These are phyloP conservation scores for Harpegnathos saltator DNA, from an alignment of 1,140 invertebrate species.

Conservation along the genomic window DNA sequence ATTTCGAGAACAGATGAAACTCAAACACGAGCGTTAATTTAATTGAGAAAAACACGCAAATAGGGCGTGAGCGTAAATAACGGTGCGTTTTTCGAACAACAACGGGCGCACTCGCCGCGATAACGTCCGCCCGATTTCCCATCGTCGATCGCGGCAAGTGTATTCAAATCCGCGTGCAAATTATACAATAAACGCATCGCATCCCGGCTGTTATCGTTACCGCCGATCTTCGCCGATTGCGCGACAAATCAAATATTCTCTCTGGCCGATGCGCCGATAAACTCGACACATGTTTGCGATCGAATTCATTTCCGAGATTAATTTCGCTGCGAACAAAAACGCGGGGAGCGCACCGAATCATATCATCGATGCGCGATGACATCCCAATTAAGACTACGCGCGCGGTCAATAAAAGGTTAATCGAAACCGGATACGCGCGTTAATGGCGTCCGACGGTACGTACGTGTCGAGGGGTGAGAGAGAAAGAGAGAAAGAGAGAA, in stretches of 20 bases:
- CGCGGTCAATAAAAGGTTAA: conserved; percentile 71
- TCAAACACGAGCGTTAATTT: conserved; percentile 50
- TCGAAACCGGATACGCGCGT: conserved; percentile 49
- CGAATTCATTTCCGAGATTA: conserved; percentile 72
- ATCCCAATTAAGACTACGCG: conserved; percentile 65
- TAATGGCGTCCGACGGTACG: conserved; percentile 1
- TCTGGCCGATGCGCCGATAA: conserved; percentile 59
- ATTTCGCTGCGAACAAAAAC: conserved; percentile 60
- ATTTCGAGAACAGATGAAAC: conserved; percentile 53
- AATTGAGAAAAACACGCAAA: conserved; percentile 45
- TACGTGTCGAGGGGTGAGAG: too few species aligned
- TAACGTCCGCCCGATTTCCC: conserved; percentile 58
- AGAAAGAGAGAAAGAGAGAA: too few species aligned
- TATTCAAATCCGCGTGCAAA: conserved; percentile 55
- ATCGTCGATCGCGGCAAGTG: conserved; percentile 20
- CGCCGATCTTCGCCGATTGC: conserved; percentile 60
- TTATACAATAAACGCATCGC: conserved; percentile 55
- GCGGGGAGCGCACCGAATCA: conserved; percentile 10
- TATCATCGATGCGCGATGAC: conserved; percentile 52
- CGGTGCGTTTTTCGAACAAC: conserved; percentile 58
- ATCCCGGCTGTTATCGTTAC: conserved; percentile 56
- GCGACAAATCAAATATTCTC: conserved; percentile 58
- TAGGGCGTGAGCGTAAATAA: conserved; percentile 43
- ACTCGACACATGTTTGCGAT: conserved; percentile 61
- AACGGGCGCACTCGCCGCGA: conserved; percentile 65